A percentile compares a stretch with the other conserved stretches of the same genome.
Conservation (phyloP, 2,113 vertebrate species). For the Sorex araneus region DNA sequence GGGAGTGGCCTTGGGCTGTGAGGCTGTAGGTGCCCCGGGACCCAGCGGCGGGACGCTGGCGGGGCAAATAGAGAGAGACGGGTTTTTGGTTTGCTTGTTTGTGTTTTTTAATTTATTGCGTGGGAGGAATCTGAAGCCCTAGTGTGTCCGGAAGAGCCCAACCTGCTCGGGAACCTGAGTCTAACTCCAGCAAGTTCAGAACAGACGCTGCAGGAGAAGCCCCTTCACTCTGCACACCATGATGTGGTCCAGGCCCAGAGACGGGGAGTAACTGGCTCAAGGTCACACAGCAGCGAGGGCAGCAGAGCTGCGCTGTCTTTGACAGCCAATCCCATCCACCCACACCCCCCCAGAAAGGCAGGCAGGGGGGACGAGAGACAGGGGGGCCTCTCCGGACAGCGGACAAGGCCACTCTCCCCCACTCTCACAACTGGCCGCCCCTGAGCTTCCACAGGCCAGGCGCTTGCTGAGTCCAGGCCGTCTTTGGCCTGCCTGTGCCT, state of each 20-base stretch:
- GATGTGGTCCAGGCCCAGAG: conserved; percentile 16
- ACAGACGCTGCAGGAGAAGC: background rate
- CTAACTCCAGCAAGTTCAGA: background rate
- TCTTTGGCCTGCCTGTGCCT: background rate
- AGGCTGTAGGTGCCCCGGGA: conserved; percentile 41
- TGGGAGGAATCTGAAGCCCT: background rate
- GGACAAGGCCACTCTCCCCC: rapidly evolving
- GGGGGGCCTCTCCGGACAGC: background rate
- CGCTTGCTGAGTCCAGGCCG: background rate
- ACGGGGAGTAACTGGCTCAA: conserved; percentile 16
- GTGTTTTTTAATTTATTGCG: background rate
- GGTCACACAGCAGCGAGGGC: conserved; percentile 71
- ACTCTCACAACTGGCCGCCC: background rate
- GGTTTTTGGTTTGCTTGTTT: background rate
- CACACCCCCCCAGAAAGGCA: background rate
- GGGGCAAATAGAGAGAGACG: background rate
- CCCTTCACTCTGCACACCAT: background rate
- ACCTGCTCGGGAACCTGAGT: no score
- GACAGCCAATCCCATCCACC: background rate
- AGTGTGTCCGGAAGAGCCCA: no score
- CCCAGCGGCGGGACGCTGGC: background rate
- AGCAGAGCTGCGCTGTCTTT: background rate
- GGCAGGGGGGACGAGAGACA: rapidly evolving
- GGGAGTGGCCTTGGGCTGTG: conserved; percentile 11
- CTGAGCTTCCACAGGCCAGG: background rate